Evolutionary conservation across 2,113 vertebrate genomes (phyloP).

Genomic region (Pelvicachromis taeniatus): DNA sequence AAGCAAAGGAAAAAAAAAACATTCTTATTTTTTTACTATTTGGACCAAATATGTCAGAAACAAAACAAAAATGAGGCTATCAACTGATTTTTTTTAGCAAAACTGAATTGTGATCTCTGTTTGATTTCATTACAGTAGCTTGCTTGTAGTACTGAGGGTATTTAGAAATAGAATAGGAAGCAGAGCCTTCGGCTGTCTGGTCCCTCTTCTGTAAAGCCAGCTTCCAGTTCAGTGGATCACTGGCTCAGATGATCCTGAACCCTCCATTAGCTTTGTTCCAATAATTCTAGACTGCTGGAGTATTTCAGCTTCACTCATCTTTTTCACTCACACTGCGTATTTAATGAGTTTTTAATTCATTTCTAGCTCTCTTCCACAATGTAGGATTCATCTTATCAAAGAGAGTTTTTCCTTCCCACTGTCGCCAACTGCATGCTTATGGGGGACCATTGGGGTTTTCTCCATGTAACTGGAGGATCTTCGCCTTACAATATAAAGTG

Average conservation of each 20-base stretch:
- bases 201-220: neutral
- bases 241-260: neutral
- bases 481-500: fast-evolving
- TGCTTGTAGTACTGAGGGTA: neutral
- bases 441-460: neutral
- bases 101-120: fast-evolving
- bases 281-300: neutral
- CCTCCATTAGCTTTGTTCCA: neutral
- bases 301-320: fast-evolving
- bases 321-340: fast-evolving
- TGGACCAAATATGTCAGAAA: neutral
- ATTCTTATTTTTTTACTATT: neutral
- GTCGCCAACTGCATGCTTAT: neutral
- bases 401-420: neutral
- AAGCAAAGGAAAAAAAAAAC: neutral
- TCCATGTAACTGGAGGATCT: fast-evolving
- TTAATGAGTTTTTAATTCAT: neutral
- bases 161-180: neutral
- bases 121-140: neutral
- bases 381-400: neutral
- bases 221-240: neutral
- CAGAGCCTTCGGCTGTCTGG: neutral
- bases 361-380: neutral
- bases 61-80: neutral
- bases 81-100: neutral